Evolutionary conservation across 2,113 vertebrate species (phyloP), one percentile per base, ranked within the genome.

Genomic region (Forbesichthys papilliferus): DNA sequence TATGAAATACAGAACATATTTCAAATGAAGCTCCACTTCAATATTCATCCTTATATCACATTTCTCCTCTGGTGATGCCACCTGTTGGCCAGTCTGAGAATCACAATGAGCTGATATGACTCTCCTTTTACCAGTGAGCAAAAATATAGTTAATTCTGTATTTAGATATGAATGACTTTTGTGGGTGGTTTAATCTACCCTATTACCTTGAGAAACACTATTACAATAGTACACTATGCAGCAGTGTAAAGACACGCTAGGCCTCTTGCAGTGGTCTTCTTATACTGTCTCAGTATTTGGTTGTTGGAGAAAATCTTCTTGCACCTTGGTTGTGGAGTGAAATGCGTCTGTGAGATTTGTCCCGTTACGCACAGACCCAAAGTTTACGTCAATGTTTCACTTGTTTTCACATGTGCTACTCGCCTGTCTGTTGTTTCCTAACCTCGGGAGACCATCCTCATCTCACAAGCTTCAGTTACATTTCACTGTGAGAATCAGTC

Each of bases 61-160:
- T 47, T 6, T 53, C 18, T 18, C 48, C 4, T 64, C 20, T 81
- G 49, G n/a, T 75, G 61, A 75, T 71, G 83, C 88, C 91, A 69
- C 75, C 92, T 92, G 90, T 85, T 92, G 91, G 91, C 66, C 11
- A 69, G 61, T 81, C 36, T 60, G 62, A 78, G 60, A 84, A 80
- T 73, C 66, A 63, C 65, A 54, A 70, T 57, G 33, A 75, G 9
- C 46, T 14, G 36, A 42, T 5, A 6, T 42, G 36, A 42, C 36
- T 42, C 36, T 7, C 36, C 36, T 42, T 42, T 42, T 42, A 42
- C 36, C 3, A 42, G 36, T 42, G 36, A 6, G 36, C 36, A 42
- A 42, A 42, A 42, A 42, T 42, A 42, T 7, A 42, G 5, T 42
- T 42, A 42, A 42, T 42, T 53, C 8, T 53, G 13, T 53, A 14